Evolutionary conservation across 2,888 invertebrate species (phyloP).

Genomic region (Eupithecia inturbata): DNA sequence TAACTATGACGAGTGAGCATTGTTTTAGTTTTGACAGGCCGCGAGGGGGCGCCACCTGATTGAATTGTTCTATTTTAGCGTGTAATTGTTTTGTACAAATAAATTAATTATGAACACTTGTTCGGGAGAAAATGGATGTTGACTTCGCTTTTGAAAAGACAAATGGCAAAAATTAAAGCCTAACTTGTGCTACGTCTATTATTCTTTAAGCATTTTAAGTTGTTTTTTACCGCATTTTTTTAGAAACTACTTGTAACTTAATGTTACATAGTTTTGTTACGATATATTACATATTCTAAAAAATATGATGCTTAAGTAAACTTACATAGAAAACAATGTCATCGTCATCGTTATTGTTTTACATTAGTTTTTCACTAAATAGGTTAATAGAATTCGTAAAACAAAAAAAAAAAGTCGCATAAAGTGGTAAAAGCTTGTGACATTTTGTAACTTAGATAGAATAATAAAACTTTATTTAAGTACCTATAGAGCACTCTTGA

Average conservation of each 20-base stretch:
- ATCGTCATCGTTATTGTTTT: no score
- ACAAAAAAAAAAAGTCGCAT: not conserved
- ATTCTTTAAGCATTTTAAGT: not conserved
- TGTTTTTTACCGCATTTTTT: not conserved
- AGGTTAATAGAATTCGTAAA: no score
- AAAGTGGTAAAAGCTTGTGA: not conserved
- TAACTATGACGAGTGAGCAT: slow-evolving; percentile 23
- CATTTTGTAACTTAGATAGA: not conserved
- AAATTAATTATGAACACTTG: slow-evolving; percentile 28
- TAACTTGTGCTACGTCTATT: not conserved
- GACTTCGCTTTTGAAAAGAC: slow-evolving; percentile 13
- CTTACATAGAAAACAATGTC: no score
- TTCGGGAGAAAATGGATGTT: slow-evolving; percentile 16
- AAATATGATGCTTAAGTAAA: not conserved
- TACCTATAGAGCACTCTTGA: not conserved
- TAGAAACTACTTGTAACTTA: not conserved
- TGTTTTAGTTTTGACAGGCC: slow-evolving; percentile 35
- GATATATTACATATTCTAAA: not conserved
- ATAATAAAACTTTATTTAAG: not conserved
- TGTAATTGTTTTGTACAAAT: slow-evolving; percentile 32
- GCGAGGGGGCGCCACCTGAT: slow-evolving; percentile 29
- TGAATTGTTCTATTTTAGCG: slow-evolving; percentile 17
- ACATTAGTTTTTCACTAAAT: no score
- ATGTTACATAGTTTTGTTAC: not conserved
- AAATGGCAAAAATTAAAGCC: slow-evolving; percentile 1